Base-by-base conservation (phyloP, 2,797 vertebrate species). In the Acipenser ruthenus region DNA sequence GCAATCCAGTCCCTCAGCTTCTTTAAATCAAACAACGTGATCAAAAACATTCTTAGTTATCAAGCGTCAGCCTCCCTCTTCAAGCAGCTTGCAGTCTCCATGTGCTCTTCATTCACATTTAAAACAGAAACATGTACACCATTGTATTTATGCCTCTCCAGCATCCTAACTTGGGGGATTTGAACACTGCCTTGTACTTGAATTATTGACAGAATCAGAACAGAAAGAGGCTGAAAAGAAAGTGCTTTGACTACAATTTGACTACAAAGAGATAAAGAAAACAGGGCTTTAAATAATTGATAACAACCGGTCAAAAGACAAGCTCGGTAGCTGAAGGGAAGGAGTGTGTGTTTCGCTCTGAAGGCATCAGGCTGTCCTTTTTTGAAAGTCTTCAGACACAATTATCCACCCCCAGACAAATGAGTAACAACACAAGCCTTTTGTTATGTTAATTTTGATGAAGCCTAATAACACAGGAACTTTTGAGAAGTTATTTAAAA, bases 141-240 rank as follows among this genome's bases (percentile, higher is more conserved):
- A 7, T 7, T 58, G 55, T 11, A 58, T 58, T 11, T 58, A n/a
- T 2, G 12, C 10, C 10, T 13, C 55, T n/a, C 6, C 3, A 11
- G 12, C 12, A 37, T 58, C 12, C 6, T 11, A 13, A 11, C 55
- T 74, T 71, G 61, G 77, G 77, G 69, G 73, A 81, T 50, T 72
- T 50, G 48, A 52, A 8, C 69, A 71, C 77, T 71, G 66, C 74
- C 68, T 65, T 63, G 15, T 72, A 60, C 65, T 68, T 71, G 73
- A 74, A 76, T 77, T 77, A 80, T 79, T 83, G 75, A 71, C 77
- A 11, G 15, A 79, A 82, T 78, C 78, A 73, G 60, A 69, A 78
- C 71, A 70, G 55, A 13, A 13, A 50, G 10, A 66, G 61, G 13
- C 59, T 61, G 60, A 64, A 52, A 72, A 76, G 67, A 3, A 77